Evolutionary conservation across 1,140 invertebrate species (phyloP).

Genomic region (Tetragnatha versicolor): DNA sequence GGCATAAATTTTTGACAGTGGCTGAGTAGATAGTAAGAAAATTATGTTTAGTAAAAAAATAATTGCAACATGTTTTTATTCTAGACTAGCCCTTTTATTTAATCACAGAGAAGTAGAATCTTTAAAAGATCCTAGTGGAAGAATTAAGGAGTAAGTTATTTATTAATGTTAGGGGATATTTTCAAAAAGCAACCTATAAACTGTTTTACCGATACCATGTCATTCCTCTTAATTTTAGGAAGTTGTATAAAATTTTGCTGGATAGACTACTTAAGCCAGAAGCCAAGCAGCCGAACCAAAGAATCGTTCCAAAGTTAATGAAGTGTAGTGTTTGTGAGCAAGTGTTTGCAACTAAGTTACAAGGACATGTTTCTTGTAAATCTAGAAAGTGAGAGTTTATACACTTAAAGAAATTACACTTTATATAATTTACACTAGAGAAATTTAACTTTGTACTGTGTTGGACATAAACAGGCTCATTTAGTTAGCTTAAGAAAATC

Average conservation of each 20-base stretch:
- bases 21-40: no score
- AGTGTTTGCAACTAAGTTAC: slow-evolving; percentile 46
- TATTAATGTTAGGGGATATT: not conserved
- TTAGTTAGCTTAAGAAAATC: no score
- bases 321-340: slow-evolving; percentile 53
- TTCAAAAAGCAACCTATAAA: not conserved
- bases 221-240: slow-evolving; percentile 1
- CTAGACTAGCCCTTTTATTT: slow-evolving; percentile 47
- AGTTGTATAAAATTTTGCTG: slow-evolving; percentile 44
- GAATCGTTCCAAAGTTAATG: slow-evolving; percentile 39
- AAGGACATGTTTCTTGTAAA: slow-evolving; percentile 39
- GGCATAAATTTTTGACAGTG: no score
- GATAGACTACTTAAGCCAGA: slow-evolving; percentile 44
- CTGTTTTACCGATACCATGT: not conserved
- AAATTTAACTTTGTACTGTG: no score
- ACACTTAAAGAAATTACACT: not conserved
- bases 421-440: not conserved
- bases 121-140: slow-evolving; percentile 50
- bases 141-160: slow-evolving; percentile 49
- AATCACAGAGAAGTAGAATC: slow-evolving; percentile 54
- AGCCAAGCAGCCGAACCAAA: slow-evolving; percentile 33
- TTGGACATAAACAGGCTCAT: no score
- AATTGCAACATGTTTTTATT: not conserved
- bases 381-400: slow-evolving; percentile 31
- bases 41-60: no score